Evolutionary conservation across 2,888 invertebrate genomes (phyloP), one percentile per base, ranked within the genome.

Genomic region (Sinopyrophorus schimmeli): DNA sequence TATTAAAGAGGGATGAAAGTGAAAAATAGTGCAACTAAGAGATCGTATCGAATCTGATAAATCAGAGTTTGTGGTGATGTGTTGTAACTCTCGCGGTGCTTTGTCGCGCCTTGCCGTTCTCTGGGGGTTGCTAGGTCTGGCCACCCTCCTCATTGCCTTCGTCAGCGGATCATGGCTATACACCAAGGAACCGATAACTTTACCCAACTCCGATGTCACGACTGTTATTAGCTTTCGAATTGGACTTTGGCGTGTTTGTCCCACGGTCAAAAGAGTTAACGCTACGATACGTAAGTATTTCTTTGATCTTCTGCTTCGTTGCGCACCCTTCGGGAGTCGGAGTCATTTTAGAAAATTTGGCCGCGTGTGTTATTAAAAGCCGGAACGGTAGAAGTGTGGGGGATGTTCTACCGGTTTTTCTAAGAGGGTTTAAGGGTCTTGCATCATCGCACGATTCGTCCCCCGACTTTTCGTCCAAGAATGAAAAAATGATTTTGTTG

Each of bases 181-280:
- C 65, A 76, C 77, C 26, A 70, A 70, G 54, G 77, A 77, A 59
- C 76, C 77, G 5, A 68, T 76, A 50, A 65, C 68, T 23, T 62
- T 76, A 42, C 75, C 75, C 34, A 71, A 73, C 58, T 62, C 69
- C 14, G 67, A 72, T 49, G 61, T 73, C 57, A 70, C 71, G 50
- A 76, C 77, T 28, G 71, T 72, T 43, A 73, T 77, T 59, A 74
- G 70, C 39, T 77, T 77, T 63, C 67, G 70, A 37, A 76, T 78
- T 53, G 78, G 78, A 37, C 68, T 78, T 46, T 78, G 77, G 77
- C 65, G 74, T 26, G 75, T 74, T 37, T 78, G 78, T 62, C 77
- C 76, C 5, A 66, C 69, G 16, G 67, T 77, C 40, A 75, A 72
- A 62, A 69, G 68, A 56, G 65, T 73, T 63, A 75, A 77, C 65